Evolutionary conservation across 2,113 vertebrate genomes (phyloP).

Genomic region (Eleginops maclovinus): DNA sequence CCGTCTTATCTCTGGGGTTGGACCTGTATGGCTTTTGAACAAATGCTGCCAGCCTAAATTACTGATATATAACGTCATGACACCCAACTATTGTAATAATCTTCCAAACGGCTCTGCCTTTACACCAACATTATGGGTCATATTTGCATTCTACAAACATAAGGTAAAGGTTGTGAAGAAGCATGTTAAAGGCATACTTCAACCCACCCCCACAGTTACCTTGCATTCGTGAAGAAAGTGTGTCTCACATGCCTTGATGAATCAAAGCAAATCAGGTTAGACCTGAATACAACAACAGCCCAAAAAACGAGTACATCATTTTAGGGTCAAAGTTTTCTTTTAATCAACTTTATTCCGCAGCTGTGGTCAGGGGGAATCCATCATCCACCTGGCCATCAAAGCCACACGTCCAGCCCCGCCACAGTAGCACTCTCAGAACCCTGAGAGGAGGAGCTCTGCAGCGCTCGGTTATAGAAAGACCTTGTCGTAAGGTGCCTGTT

Average conservation of each 20-base stretch:
- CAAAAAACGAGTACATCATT: no score
- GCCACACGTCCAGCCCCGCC: background rate
- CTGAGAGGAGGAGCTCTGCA: background rate
- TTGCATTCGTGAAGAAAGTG: no score
- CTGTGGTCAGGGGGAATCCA: background rate
- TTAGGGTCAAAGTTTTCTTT: no score
- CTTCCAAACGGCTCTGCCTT: background rate
- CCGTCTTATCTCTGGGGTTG: conserved; percentile 20
- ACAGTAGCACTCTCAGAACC: background rate
- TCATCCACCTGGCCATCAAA: background rate
- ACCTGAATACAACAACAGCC: no score
- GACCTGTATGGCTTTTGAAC: conserved; percentile 7
- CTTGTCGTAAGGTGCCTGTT: background rate
- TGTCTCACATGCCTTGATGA: no score
- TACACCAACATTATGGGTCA: background rate
- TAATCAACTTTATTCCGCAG: no score
- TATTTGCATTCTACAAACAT: background rate
- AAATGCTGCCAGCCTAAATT: conserved; percentile 2
- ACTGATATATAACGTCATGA: conserved; percentile 1
- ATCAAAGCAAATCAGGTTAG: no score
- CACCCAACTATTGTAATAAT: background rate
- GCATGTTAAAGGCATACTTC: background rate
- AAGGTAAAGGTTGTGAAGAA: background rate
- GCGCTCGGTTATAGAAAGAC: background rate
- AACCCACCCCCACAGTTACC: no score